Conservation (phyloP, 1,140 invertebrate species). For the Ceratina australensis region DNA sequence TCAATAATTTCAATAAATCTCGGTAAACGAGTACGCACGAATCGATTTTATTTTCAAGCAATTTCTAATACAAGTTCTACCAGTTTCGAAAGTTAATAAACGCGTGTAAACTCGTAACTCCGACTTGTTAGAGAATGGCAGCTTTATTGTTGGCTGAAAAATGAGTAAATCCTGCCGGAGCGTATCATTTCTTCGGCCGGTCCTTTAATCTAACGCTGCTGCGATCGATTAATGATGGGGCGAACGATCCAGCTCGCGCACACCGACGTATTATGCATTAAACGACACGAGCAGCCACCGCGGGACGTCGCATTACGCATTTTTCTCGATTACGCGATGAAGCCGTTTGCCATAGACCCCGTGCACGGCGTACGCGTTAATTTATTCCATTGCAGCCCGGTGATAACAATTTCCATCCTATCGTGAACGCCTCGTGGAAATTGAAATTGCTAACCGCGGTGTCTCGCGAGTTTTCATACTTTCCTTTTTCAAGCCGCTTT, state of each 20-base stretch:
- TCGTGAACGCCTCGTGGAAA: slow-evolving; percentile 18
- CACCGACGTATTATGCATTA: slow-evolving; percentile 42
- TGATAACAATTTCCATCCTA: slow-evolving; percentile 37
- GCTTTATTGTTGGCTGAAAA: background rate
- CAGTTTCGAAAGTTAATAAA: slow-evolving; percentile 9
- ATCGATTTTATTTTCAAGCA: no score
- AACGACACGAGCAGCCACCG: slow-evolving; percentile 32
- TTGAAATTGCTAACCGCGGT: slow-evolving; percentile 26
- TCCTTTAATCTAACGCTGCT: slow-evolving; percentile 38
- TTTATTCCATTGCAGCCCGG: slow-evolving; percentile 35
- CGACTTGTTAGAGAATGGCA: background rate
- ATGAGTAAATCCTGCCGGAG: background rate
- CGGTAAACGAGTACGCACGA: no score
- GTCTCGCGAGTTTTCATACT: no score
- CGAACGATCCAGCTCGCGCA: slow-evolving; percentile 28
- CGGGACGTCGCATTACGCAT: slow-evolving; percentile 50
- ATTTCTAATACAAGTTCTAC: background rate
- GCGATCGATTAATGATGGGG: slow-evolving; percentile 38
- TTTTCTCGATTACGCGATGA: slow-evolving; percentile 58
- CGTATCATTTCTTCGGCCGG: background rate
- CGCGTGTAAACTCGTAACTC: no score
- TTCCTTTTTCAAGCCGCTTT: no score
- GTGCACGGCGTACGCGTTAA: slow-evolving; percentile 33
- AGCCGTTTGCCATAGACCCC: slow-evolving; percentile 29
- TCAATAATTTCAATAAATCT: no score